These are phyloP conservation scores for Lichenostomus cassidix DNA, from an alignment of 2,113 vertebrate species.

Conservation along the genomic window DNA sequence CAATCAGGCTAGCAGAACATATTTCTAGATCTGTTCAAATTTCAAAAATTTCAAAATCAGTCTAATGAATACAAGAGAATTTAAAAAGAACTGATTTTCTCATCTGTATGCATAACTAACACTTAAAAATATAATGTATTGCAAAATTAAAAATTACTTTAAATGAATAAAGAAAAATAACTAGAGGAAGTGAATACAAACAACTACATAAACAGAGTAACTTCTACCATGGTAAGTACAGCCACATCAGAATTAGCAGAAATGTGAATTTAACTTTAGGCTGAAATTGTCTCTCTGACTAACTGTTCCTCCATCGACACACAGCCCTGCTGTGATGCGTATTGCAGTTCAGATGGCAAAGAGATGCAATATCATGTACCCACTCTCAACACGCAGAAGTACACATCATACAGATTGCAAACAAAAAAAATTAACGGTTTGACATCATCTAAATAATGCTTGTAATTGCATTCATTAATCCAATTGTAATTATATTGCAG, in stretches of 20 bases:
- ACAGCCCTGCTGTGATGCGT: background rate
- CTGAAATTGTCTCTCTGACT: slow-evolving; percentile 9
- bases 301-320: slow-evolving; percentile 4
- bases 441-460: background rate
- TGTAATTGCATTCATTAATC: background rate
- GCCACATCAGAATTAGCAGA: background rate
- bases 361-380: background rate
- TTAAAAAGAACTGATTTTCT: background rate
- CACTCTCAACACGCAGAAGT: background rate
- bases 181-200: background rate
- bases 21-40: background rate
- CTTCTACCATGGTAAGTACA: background rate
- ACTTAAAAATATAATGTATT: background rate
- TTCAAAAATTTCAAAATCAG: background rate
- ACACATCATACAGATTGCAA: background rate
- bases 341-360: slow-evolving; percentile 27
- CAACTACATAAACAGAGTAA: background rate
- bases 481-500: background rate
- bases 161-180: background rate
- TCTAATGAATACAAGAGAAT: background rate
- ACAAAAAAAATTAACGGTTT: background rate
- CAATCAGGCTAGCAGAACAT: background rate
- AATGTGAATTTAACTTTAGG: background rate
- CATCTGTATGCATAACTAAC: background rate
- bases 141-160: background rate